phyloP scores from a whole-genome alignment of 2,113 vertebrate genomes.

The Neomonachus schauinslandi region DNA sequence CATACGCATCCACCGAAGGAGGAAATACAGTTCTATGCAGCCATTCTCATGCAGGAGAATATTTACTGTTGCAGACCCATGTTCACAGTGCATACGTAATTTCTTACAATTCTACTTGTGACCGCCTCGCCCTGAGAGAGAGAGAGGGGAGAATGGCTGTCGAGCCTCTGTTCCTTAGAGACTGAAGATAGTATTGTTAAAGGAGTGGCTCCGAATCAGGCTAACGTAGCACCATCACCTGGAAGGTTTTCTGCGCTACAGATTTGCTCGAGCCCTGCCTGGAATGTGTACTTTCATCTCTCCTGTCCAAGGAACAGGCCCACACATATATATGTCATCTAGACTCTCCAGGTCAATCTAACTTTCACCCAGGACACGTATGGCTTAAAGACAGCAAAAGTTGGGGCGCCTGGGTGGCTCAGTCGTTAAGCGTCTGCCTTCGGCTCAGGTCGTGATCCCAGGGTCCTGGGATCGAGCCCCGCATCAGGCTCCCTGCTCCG shows the following conservation, averaged over 20 bases:
- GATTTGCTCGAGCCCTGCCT: background rate
- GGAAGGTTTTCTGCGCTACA: background rate
- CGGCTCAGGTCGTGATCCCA: no score
- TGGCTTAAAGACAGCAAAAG: background rate
- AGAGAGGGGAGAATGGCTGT: background rate
- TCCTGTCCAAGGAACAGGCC: background rate
- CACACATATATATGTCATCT: background rate
- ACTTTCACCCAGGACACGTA: background rate
- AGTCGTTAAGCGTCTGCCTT: no score
- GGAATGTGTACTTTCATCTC: background rate
- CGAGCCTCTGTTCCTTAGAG: background rate
- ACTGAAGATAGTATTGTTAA: background rate
- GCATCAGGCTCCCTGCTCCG: no score
- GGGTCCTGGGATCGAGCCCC: no score
- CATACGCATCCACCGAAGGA: background rate
- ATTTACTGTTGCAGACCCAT: background rate
- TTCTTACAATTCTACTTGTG: no score
- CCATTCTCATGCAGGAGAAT: background rate
- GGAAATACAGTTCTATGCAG: background rate
- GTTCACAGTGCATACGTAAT: no score
- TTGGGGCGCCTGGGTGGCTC: no score
- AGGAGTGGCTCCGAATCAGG: background rate
- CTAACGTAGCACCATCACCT: background rate
- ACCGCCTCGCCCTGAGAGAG: background rate
- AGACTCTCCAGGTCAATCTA: background rate